phyloP scores from a whole-genome alignment of 2,888 invertebrate species.

The Aricia artaxerxes region DNA sequence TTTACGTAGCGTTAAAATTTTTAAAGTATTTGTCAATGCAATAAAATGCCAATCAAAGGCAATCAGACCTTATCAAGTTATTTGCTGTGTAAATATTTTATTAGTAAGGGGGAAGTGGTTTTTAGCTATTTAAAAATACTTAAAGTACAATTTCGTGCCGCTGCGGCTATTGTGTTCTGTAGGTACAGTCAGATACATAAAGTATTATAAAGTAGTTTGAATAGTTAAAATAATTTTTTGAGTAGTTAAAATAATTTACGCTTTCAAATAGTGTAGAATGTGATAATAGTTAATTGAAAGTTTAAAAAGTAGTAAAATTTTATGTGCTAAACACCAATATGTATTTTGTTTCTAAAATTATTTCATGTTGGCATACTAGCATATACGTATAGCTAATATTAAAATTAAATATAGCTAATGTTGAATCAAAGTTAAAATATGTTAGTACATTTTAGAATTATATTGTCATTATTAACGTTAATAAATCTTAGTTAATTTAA shows the following conservation, averaged over 20 bases:
- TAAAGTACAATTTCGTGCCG: background rate
- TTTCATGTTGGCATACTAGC: background rate
- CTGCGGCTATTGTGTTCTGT: background rate
- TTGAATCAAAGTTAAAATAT: background rate
- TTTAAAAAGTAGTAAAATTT: background rate
- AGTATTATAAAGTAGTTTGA: background rate
- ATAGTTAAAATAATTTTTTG: too few relatives aligned
- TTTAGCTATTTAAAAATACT: too few relatives aligned
- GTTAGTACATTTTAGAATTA: background rate
- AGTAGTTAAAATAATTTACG: background rate
- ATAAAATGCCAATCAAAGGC: too few relatives aligned
- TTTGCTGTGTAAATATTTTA: too few relatives aligned
- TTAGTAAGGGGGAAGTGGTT: too few relatives aligned
- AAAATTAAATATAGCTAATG: too few relatives aligned
- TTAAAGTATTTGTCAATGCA: too few relatives aligned
- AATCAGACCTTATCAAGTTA: too few relatives aligned
- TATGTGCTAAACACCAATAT: background rate
- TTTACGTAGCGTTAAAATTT: too few relatives aligned
- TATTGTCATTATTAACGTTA: background rate
- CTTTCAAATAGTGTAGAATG: background rate
- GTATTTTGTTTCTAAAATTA: constrained; percentile 3
- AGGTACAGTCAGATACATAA: constrained; percentile 14
- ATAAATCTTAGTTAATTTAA: background rate
- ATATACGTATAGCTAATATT: background rate
- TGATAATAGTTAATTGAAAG: background rate